Evolutionary conservation across 2,113 vertebrate genomes (phyloP).

Genomic region (Mobula birostris): DNA sequence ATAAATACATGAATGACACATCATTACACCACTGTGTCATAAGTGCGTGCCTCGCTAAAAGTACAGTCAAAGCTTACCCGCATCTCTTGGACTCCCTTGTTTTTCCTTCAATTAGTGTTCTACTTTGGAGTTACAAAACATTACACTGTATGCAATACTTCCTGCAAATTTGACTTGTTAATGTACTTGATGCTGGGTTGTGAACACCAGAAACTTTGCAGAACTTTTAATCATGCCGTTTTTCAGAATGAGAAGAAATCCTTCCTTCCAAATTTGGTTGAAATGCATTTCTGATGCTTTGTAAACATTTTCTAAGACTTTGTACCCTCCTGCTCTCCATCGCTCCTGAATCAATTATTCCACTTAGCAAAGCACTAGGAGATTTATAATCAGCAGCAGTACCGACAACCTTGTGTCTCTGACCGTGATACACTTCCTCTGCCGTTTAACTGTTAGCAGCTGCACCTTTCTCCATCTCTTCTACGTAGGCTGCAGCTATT

Average conservation of each 20-base stretch:
- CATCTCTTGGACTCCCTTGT: no score
- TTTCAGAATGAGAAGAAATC: neutral
- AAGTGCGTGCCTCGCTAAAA: no score
- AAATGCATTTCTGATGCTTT: neutral
- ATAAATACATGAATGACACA: no score
- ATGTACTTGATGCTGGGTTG: neutral
- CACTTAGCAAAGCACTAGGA: neutral
- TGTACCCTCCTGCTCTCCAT: neutral
- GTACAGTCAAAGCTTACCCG: no score
- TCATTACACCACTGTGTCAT: no score
- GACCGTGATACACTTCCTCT: neutral
- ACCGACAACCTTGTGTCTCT: neutral
- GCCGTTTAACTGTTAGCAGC: neutral
- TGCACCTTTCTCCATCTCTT: neutral
- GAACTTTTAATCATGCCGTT: neutral
- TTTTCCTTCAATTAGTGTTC: no score
- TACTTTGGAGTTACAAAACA: no score
- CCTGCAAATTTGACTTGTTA: neutral
- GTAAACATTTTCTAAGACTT: neutral
- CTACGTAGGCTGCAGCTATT: neutral
- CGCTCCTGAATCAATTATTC: neutral
- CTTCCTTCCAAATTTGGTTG: neutral
- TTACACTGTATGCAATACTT: no score
- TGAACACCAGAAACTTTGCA: neutral
- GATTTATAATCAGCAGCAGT: neutral